These are phyloP conservation scores for Epinotia bilunana DNA, from an alignment of 2,888 invertebrate species.

Conservation along the genomic window DNA sequence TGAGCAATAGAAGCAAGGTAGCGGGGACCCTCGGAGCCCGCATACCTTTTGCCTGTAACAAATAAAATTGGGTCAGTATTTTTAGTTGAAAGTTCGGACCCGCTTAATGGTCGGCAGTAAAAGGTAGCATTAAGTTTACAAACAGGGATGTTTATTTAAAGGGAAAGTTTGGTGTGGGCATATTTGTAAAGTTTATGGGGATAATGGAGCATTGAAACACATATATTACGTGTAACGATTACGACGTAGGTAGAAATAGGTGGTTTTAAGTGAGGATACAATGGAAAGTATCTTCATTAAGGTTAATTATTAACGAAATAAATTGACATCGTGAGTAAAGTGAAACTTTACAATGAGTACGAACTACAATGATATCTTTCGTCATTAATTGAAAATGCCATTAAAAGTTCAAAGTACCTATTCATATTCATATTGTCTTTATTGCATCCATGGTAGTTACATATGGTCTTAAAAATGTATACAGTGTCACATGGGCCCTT, in stretches of 20 bases:
- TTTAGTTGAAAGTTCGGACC: constrained; percentile 11
- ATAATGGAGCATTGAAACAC: not conserved
- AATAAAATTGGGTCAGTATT: constrained; percentile 49
- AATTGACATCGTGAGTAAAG: not conserved
- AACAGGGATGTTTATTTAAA: constrained; percentile 13
- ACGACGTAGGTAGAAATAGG: not conserved
- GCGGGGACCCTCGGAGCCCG: constrained; percentile 80
- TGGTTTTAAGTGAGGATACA: not conserved
- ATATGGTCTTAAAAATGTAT: too few species aligned
- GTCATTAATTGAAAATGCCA: too few species aligned
- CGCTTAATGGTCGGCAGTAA: not conserved
- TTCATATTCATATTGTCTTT: too few species aligned
- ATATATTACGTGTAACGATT: not conserved
- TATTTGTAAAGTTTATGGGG: not conserved
- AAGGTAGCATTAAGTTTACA: constrained; percentile 18
- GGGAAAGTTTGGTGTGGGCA: not conserved
- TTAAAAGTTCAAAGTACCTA: not conserved
- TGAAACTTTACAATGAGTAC: not conserved
- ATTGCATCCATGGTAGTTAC: too few species aligned
- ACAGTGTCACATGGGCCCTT: too few species aligned
- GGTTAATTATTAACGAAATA: not conserved
- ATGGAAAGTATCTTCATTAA: not conserved
- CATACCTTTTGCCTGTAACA: constrained; percentile 81
- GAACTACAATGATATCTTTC: too few species aligned
- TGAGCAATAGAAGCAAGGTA: constrained; percentile 80